These are phyloP conservation scores for Pygoscelis antarcticus DNA, from an alignment of 2,113 vertebrate species.

Conservation along the genomic window DNA sequence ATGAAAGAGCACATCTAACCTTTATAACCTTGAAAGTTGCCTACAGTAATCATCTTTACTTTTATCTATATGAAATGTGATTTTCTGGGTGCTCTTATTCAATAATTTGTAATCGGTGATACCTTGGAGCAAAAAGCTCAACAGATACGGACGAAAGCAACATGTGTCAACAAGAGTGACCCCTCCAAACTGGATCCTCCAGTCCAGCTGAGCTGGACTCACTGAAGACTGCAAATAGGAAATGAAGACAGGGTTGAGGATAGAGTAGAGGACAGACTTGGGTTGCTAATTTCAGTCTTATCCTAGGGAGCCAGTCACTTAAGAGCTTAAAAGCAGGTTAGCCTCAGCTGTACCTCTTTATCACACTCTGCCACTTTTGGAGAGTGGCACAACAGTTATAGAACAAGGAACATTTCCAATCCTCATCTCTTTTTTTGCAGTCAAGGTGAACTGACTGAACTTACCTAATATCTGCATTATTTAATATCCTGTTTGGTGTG, in stretches of 20 bases:
- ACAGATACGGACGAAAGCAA: background rate
- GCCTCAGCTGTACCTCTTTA: background rate
- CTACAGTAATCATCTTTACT: background rate
- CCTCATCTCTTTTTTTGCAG: background rate
- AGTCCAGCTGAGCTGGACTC: background rate
- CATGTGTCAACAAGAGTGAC: background rate
- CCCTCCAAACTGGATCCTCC: background rate
- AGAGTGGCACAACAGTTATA: background rate
- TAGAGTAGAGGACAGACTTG: background rate
- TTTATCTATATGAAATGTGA: background rate
- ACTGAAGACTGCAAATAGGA: background rate
- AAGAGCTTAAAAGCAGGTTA: background rate
- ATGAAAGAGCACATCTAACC: background rate
- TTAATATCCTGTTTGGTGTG: slow-evolving; percentile 24
- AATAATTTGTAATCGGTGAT: background rate
- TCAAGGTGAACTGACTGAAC: background rate
- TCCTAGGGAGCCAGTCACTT: background rate
- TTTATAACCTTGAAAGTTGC: background rate
- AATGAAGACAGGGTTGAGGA: background rate
- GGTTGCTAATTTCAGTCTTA: background rate
- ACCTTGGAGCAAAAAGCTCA: background rate
- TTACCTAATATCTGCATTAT: background rate
- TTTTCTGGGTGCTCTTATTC: background rate
- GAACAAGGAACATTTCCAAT: background rate
- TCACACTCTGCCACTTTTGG: background rate